These are phyloP conservation scores for Paracentrotus lividus DNA, from an alignment of 53 echinoderm and acorn worm genomes.

Conservation along the genomic window DNA sequence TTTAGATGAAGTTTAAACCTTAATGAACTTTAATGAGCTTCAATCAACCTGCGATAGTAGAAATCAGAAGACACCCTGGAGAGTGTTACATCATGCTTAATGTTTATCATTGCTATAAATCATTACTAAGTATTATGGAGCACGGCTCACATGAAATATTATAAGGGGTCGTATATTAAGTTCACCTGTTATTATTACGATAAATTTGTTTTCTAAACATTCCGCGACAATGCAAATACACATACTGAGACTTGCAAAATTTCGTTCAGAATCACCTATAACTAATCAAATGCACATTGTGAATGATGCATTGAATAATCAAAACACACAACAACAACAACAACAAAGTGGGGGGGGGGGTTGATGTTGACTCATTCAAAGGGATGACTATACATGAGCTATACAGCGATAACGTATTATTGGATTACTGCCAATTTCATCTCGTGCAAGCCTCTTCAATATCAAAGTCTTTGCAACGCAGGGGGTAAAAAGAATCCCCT, in stretches of 20 bases:
- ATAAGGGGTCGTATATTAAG: neutral
- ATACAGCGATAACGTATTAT: neutral
- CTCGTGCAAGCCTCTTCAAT: neutral
- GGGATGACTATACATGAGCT: neutral
- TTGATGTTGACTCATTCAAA: neutral
- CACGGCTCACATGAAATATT: too few relatives aligned
- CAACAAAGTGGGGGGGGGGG: too few relatives aligned
- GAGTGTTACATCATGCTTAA: too few relatives aligned
- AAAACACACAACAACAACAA: neutral
- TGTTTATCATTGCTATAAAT: too few relatives aligned
- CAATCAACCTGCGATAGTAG: neutral
- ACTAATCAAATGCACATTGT: neutral
- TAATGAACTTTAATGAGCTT: too few relatives aligned
- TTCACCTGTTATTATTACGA: too few relatives aligned
- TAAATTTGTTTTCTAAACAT: neutral
- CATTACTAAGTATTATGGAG: too few relatives aligned
- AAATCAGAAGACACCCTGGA: neutral
- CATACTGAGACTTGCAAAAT: too few relatives aligned
- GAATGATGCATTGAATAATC: neutral
- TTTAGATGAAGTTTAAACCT: too few relatives aligned
- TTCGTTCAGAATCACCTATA: too few relatives aligned
- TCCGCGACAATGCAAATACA: too few relatives aligned
- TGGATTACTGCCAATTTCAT: neutral
- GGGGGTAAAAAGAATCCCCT: neutral
- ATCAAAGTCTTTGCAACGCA: neutral